Base-by-base conservation (phyloP, 1,140 invertebrate species). In the Hirudo medicinalis region DNA sequence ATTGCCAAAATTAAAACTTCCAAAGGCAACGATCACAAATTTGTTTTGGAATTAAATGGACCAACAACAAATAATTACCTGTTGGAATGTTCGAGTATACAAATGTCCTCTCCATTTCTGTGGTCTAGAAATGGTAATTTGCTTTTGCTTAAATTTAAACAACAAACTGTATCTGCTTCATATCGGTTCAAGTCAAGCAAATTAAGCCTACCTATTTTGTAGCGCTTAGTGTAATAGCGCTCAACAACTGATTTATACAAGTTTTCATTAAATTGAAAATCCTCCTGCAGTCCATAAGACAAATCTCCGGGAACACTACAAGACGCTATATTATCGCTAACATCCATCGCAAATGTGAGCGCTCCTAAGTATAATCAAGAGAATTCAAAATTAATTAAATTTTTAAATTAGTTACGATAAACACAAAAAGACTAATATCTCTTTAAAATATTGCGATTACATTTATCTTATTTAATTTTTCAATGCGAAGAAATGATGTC, bases 171-270 rank as follows among this genome's bases (percentile, higher is more conserved):
- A 49, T 49, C 43, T 9, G 1, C 15, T 49, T 49, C 40, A 11
- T 6, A 6, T 40, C 40, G 40, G 4, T 40, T 40, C 15, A 17
- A 49, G 15, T 8, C 40, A 70, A 70, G 20, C 53, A 54, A 53
- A 54, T 25, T 54, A 54, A 70, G 32, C 13, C 43, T 54, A 70
- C 69, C 69, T 53, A 55, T 54, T 70, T 54, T 55, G n/a, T 54
- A 70, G 22, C 69, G 40, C 29, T 54, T 70, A 11, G 69, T 70
- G 32, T 54, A 70, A 54, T 70, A 70, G 40, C 69, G 40, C 20
- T 70, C 69, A 53, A 49, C 40, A 20, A 70, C 69, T 27, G 69
- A 70, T 49, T 53, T 55, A 29, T 70, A 55, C 22, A 55, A 70
- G n/a, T 54, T 70, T 70, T 54, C 54, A 32, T 63, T 20, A 63